These are phyloP conservation scores for Drosophila kokeensis DNA, from an alignment of 2,888 invertebrate genomes.

Conservation along the genomic window DNA sequence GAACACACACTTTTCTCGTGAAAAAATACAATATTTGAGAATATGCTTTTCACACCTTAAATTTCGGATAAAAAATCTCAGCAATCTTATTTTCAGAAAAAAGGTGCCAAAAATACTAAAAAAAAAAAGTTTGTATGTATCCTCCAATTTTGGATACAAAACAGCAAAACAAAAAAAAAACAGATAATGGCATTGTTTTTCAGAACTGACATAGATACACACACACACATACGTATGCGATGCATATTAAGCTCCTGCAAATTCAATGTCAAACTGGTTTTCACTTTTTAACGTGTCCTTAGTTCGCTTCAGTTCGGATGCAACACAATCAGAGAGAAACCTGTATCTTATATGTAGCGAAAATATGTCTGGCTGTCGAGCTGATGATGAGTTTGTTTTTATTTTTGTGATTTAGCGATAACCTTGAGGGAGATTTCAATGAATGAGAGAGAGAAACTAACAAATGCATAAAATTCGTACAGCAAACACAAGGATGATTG, in stretches of 20 bases:
- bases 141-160: slow-evolving; percentile 1
- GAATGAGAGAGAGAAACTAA: slow-evolving; percentile 50
- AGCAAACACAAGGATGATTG: slow-evolving; percentile 67
- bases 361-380: slow-evolving; percentile 22
- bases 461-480: slow-evolving; percentile 64
- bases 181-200: slow-evolving; percentile 49
- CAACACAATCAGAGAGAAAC: slow-evolving; percentile 40
- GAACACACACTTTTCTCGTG: neutral
- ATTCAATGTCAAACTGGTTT: slow-evolving; percentile 76
- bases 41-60: neutral
- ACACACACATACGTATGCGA: slow-evolving; percentile 13
- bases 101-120: neutral
- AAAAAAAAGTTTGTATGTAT: slow-evolving; percentile 6
- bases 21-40: neutral
- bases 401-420: slow-evolving; percentile 62
- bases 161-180: neutral
- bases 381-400: slow-evolving; percentile 35
- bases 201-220: slow-evolving; percentile 40
- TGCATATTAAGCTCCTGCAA: slow-evolving; percentile 37
- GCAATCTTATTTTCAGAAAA: neutral
- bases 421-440: slow-evolving; percentile 76
- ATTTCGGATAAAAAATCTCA: neutral
- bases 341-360: slow-evolving; percentile 23
- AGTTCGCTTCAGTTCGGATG: slow-evolving; percentile 65
- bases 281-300: slow-evolving; percentile 73